Evolutionary conservation across 1,140 invertebrate species (phyloP).

Genomic region (Aporrectodea caliginosa): DNA sequence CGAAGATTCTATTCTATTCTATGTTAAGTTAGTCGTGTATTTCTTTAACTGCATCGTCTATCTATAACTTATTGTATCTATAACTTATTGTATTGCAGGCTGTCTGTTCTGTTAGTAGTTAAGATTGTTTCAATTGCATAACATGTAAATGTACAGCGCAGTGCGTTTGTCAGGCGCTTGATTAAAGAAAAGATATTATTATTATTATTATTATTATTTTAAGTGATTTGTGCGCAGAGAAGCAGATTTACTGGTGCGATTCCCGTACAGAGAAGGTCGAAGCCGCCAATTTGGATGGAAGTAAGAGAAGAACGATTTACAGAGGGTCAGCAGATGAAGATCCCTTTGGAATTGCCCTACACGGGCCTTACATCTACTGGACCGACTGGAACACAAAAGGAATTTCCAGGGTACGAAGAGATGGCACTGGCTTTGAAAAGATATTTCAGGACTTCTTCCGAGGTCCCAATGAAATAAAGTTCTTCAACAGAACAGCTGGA

Average conservation of each 20-base stretch:
- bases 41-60: too few species aligned
- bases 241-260: conserved; percentile 21
- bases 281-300: conserved; percentile 15
- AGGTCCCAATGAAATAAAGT: conserved; percentile 22
- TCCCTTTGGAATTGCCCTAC: conserved; percentile 13
- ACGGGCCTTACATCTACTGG: conserved; percentile 24
- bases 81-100: too few species aligned
- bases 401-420: neutral
- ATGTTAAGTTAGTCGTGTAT: too few species aligned
- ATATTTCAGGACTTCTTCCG: conserved; percentile 14
- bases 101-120: too few species aligned
- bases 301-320: neutral
- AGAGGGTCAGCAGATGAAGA: neutral
- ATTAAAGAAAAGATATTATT: too few species aligned
- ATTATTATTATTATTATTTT: too few species aligned
- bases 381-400: conserved; percentile 18
- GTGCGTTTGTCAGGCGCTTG: too few species aligned
- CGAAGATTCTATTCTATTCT: too few species aligned
- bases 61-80: too few species aligned
- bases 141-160: too few species aligned
- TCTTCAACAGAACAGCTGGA: conserved; percentile 13
- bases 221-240: conserved; percentile 8
- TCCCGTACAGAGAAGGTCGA: conserved; percentile 10
- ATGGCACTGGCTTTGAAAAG: neutral
- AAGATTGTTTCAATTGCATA: too few species aligned